Conservation (phyloP, 2,888 invertebrate genomes). For the Nezara viridula region DNA sequence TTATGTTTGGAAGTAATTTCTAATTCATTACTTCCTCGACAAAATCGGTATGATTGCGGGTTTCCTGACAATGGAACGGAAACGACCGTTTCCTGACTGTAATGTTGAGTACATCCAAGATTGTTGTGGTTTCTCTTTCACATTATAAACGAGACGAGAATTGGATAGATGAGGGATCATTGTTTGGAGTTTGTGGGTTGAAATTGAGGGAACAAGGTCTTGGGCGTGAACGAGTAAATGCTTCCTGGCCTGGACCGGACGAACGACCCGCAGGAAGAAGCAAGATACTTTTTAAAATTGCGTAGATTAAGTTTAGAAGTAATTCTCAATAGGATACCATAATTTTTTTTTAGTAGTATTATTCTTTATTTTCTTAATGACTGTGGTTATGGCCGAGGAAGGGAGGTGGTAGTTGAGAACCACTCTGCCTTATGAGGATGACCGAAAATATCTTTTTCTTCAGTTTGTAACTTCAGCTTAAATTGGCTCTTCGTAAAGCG, state of each 20-base stretch:
- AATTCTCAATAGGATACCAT: no score
- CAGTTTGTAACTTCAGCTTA: no score
- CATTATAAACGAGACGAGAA: neutral
- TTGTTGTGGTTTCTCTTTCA: conserved; percentile 17
- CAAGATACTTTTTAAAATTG: no score
- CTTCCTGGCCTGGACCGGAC: neutral
- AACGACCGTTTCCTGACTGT: conserved; percentile 4
- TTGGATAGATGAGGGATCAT: conserved; percentile 7
- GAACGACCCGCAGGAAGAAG: no score
- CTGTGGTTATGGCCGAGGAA: no score
- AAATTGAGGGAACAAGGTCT: neutral
- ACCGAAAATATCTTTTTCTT: no score
- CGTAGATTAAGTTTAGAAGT: no score
- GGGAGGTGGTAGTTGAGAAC: no score
- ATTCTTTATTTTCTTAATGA: no score
- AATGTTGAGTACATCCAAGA: neutral
- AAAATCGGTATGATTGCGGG: neutral
- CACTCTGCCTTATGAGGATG: no score
- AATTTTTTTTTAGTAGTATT: no score
- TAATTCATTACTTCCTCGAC: conserved; percentile 7
- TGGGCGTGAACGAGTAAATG: neutral
- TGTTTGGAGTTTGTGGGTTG: neutral
- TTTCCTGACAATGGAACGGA: neutral
- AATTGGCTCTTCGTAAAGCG: no score
- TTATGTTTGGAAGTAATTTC: neutral